Evolutionary conservation across 1,140 invertebrate species (phyloP).

Genomic region (Odontomachus brunneus): DNA sequence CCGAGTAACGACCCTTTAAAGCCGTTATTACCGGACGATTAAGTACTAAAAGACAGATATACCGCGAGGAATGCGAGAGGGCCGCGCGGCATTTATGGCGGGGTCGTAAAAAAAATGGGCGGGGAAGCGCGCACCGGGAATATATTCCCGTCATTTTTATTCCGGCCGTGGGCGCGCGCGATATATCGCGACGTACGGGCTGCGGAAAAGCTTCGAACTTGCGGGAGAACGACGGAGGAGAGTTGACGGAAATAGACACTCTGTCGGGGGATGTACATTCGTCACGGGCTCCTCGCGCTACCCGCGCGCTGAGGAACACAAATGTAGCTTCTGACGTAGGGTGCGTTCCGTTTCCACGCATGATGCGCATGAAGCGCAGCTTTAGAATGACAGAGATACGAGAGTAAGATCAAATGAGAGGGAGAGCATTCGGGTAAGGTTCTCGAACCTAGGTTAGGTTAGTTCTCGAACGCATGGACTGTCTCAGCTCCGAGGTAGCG

Average conservation of each 20-base stretch:
- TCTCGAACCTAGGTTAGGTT: too few relatives aligned
- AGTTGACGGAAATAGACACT: neutral
- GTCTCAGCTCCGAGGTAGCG: too few relatives aligned
- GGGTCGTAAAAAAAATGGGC: constrained; percentile 25
- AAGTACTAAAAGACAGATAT: constrained; percentile 44
- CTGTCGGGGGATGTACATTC: neutral
- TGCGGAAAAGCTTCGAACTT: neutral
- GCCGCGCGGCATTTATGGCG: constrained; percentile 7
- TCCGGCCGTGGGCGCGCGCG: neutral
- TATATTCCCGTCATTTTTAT: constrained; percentile 2
- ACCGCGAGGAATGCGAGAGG: constrained; percentile 3
- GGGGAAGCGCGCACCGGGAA: neutral
- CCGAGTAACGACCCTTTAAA: constrained; percentile 54
- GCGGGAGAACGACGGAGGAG: too few relatives aligned
- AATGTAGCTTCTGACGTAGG: too few relatives aligned
- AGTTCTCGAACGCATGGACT: too few relatives aligned
- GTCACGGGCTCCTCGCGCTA: neutral
- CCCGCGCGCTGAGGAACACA: neutral
- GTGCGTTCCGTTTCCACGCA: too few relatives aligned
- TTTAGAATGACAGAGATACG: too few relatives aligned
- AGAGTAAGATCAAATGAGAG: too few relatives aligned
- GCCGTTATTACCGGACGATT: constrained; percentile 57
- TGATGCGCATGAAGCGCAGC: too few relatives aligned
- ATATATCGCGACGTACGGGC: neutral
- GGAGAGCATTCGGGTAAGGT: too few relatives aligned